Percentiles rank a stretch among this genome's conserved stretches.
Conservation (phyloP, 2,888 invertebrate genomes). For the Pelosia muscerda region DNA sequence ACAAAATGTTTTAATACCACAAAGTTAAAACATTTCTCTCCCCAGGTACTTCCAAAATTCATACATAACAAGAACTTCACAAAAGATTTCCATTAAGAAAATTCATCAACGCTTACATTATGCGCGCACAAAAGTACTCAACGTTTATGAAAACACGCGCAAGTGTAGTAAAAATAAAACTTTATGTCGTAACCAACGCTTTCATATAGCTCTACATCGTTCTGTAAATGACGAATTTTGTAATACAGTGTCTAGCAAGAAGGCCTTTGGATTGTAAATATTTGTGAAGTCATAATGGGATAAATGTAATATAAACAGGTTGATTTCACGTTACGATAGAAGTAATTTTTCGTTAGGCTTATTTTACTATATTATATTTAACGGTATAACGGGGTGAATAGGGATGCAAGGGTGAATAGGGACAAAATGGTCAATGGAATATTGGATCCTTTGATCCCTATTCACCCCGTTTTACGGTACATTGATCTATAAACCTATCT, state of each 20-base stretch:
- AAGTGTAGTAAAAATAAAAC: constrained; percentile 65
- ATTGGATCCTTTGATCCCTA: no score
- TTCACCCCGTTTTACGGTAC: no score
- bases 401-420: no score
- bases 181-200: constrained; percentile 56
- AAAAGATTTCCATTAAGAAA: constrained; percentile 56
- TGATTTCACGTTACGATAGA: background rate
- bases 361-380: no score
- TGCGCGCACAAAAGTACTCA: constrained; percentile 53
- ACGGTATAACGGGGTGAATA: no score
- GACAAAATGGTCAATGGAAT: no score
- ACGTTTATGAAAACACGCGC: constrained; percentile 60
- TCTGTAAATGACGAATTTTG: constrained; percentile 54
- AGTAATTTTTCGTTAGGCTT: background rate
- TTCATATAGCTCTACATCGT: constrained; percentile 43
- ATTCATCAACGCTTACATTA: constrained; percentile 51
- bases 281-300: constrained; percentile 5
- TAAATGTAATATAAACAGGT: background rate
- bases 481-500: no score
- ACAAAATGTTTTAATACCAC: constrained; percentile 13
- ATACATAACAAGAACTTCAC: constrained; percentile 20
- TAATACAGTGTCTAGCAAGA: constrained; percentile 51
- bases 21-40: constrained; percentile 10
- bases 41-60: constrained; percentile 7
- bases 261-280: background rate